A percentile compares a stretch with the other conserved stretches of the same genome.
phyloP scores from a whole-genome alignment of 2,113 vertebrate species.

The Callopanchax toddi region DNA sequence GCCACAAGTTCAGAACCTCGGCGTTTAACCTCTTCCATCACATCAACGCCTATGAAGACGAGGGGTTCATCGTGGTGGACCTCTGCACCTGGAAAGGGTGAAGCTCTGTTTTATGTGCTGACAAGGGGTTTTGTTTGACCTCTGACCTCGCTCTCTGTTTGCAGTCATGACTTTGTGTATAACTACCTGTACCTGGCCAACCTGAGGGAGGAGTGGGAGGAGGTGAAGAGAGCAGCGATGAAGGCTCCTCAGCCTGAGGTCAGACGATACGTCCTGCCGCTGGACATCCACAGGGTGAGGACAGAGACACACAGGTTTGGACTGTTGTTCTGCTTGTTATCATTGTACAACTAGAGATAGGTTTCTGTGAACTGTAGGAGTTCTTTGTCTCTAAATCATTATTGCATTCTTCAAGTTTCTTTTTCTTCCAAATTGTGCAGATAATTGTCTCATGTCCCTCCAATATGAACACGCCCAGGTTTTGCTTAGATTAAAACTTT shows the following conservation, averaged over 20 bases:
- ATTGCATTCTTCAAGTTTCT: no score
- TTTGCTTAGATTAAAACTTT: no score
- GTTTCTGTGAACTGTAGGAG: no score
- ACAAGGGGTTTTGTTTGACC: not conserved
- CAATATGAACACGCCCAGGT: no score
- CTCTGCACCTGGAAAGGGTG: constrained; percentile 98
- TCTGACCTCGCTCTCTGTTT: not conserved
- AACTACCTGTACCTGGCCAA: constrained; percentile 97
- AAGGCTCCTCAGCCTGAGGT: constrained; percentile 95
- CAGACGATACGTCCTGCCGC: constrained; percentile 90
- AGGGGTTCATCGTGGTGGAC: constrained; percentile 90
- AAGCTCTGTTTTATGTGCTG: not conserved
- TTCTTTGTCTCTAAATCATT: no score
- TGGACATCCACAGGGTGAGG: constrained; percentile 87
- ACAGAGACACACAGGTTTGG: not conserved
- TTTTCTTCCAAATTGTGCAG: no score
- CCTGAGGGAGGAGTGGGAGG: constrained; percentile 88
- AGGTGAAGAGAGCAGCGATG: constrained; percentile 91
- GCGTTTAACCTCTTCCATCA: constrained; percentile 97
- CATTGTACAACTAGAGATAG: no score
- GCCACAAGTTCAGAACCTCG: constrained; percentile 89
- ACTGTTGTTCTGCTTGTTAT: not conserved
- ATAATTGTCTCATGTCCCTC: no score
- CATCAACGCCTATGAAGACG: constrained; percentile 94
- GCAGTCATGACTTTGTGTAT: constrained; percentile 95